Conservation (phyloP, 2,113 vertebrate genomes). For the Chloropsis cyanopogon region DNA sequence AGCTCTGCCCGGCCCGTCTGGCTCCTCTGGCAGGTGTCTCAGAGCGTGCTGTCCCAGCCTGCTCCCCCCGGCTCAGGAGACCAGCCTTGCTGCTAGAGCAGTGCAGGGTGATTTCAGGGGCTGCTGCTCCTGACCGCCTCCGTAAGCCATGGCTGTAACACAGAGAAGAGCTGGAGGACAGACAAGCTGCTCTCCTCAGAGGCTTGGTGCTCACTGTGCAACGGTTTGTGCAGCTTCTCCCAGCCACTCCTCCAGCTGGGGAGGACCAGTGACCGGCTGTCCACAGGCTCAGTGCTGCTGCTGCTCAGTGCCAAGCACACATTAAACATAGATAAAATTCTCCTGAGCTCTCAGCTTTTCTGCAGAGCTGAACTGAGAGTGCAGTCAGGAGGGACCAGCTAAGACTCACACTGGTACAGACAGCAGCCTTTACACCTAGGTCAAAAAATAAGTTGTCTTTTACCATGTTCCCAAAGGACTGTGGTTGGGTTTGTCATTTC, state of each 20-base stretch:
- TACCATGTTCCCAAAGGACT: not conserved
- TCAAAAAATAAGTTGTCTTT: not conserved
- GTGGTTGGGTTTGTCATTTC: not conserved
- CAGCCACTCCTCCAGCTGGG: not conserved
- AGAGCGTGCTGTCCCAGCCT: accelerated
- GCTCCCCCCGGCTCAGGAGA: not conserved
- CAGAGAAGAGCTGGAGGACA: not conserved
- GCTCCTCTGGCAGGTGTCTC: not conserved
- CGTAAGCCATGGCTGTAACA: accelerated
- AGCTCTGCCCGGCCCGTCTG: accelerated
- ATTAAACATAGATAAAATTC: not conserved
- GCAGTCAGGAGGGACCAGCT: not conserved
- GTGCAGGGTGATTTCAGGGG: not conserved
- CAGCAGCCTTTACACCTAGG: not conserved
- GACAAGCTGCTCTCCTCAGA: not conserved
- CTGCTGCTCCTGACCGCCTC: not conserved
- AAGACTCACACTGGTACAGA: not conserved
- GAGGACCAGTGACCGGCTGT: accelerated
- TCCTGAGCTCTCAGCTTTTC: not conserved
- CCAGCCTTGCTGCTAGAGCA: not conserved
- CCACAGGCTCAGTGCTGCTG: not conserved
- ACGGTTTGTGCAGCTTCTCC: not conserved
- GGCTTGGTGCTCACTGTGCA: not conserved
- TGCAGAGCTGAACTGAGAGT: not conserved
- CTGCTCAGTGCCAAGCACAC: not conserved